Percentiles rank a stretch among this genome's conserved stretches.
Conservation (phyloP, 2,113 vertebrate genomes). For the Oryzias curvinotus region DNA sequence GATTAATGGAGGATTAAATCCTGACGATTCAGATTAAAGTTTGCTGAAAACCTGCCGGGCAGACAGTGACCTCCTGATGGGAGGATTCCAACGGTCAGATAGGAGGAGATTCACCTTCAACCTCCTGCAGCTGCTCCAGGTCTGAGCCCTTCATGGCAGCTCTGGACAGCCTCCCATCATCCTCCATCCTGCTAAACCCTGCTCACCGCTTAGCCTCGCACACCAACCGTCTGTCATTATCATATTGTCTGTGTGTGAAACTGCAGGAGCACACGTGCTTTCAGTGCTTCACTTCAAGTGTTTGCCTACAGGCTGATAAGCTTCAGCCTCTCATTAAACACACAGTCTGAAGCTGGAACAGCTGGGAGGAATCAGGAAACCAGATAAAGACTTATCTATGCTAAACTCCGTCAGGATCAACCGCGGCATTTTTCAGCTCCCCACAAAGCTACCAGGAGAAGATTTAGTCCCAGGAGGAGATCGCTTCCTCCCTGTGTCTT, state of each 20-base stretch:
- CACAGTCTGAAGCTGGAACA: constrained; percentile 41
- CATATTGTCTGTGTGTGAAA: constrained; percentile 34
- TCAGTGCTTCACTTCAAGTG: constrained; percentile 14
- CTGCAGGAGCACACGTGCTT: constrained; percentile 31
- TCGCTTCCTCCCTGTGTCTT: background rate
- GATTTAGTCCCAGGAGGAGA: constrained; percentile 12
- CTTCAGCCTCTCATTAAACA: constrained; percentile 53
- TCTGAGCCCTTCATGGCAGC: constrained; percentile 62
- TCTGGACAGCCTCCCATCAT: constrained; percentile 56
- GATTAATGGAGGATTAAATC: constrained; percentile 22
- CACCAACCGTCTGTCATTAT: constrained; percentile 27
- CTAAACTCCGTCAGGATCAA: constrained; percentile 39
- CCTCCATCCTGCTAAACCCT: constrained; percentile 52
- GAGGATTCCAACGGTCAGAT: constrained; percentile 61
- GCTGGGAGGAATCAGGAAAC: constrained; percentile 43
- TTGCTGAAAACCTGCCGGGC: constrained; percentile 60
- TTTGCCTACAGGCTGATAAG: constrained; percentile 46
- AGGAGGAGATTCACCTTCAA: constrained; percentile 46
- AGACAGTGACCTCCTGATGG: constrained; percentile 38
- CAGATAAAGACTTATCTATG: constrained; percentile 59
- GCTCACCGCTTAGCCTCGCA: constrained; percentile 17
- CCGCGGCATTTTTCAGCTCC: constrained; percentile 17
- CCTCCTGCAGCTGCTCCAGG: constrained; percentile 47
- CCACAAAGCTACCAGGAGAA: constrained; percentile 14
- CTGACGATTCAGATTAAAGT: constrained; percentile 54